Evolutionary conservation across 2,797 vertebrate species (phyloP), one percentile per base, ranked within the genome.

Genomic region (Lepus oiostolus): DNA sequence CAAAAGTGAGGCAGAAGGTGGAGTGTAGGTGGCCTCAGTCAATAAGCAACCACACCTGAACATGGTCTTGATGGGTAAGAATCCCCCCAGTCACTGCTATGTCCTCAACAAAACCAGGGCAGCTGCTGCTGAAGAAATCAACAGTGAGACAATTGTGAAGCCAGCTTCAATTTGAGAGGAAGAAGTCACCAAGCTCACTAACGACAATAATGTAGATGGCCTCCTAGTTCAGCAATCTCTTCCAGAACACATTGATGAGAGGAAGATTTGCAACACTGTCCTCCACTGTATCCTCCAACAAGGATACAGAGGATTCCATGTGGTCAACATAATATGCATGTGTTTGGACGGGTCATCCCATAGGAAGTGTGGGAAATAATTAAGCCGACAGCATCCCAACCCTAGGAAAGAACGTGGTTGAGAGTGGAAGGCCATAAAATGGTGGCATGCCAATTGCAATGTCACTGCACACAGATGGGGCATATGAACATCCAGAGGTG

Each of bases 361-460:
- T 99, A 99, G 99, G 99, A 99, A 0, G 99, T 99, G 52, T 99
- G 99, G 99, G 99, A 99, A 97, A 99, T 99, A 84, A 99, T 99
- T 89, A 99, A 99, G 96, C 99, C 99, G n/a, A 99, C 99, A 82
- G 99, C 76, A 99, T 99, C 97, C 98, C 99, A 0, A 99, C 99
- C 0, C 96, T 99, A 68, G 99, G 99, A 50, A 99, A 99, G 98
- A 99, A 99, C 0, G 99, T 99, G 13, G 98, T 99, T 62, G 99
- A 99, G 82, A 99, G 99, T 0, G 99, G 99, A 58, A 98, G 99
- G 82, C 99, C 99, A 1, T 99, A 99, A 98, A 99, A 99, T 0
- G 99, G 99, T 26, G 99, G 99, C 2, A 99, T 99, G 99, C 99
- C 99, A 63, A 99, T 99, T 1, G 99, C 99, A 2, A 99, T 99